Base-by-base conservation (phyloP, 2,888 invertebrate species). In the Dasypolia templi region DNA sequence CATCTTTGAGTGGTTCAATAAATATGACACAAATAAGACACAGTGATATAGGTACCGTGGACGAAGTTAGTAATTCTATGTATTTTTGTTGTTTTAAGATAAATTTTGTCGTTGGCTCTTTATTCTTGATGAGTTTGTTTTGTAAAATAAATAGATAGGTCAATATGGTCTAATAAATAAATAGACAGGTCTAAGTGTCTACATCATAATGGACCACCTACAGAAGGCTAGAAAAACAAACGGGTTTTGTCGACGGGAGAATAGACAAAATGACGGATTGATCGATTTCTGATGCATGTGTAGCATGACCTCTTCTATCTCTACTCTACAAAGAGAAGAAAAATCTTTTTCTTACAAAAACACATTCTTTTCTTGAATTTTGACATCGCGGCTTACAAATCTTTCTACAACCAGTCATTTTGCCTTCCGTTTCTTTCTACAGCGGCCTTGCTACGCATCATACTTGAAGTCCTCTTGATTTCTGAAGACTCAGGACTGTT, bases 1-100 rank as follows among this genome's bases (percentile, higher is more conserved):
- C 51, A 32, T 74, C 14, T 72, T 72, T 74, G 22, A 65, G 53
- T 69, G 81, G 29, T 84, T 84, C 6, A 75, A 81, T 72, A 59
- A 74, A 68, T 58, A 66, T 58, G 26, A n/a, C n/a, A n/a, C n/a
- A n/a, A 9, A 39, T 35, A 9, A 9, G 39, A 9, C 39, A 2
- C 29, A 32, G 22, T 32, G 75, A 80, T 73, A 22, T 62, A 39
- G 5, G 51, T 64, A 68, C 19, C 26, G 49, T 32, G 42, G 17
- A 46, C 29, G 56, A 58, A 81, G 44, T 74, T 55, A 44, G 1
- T 76, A 35, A 39, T 46, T 55, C 53, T 5, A 29, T 22, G 39
- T 29, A 49, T 56, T 39, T 51, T 82, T 62, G 17, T 81, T 76
- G 35, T 66, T 77, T 53, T 42, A 22, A 42, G 82, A 82, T 78